A percentile compares a stretch with the other conserved stretches of the same genome.
phyloP scores from a whole-genome alignment of 2,113 vertebrate genomes.

The Pristiophorus japonicus region DNA sequence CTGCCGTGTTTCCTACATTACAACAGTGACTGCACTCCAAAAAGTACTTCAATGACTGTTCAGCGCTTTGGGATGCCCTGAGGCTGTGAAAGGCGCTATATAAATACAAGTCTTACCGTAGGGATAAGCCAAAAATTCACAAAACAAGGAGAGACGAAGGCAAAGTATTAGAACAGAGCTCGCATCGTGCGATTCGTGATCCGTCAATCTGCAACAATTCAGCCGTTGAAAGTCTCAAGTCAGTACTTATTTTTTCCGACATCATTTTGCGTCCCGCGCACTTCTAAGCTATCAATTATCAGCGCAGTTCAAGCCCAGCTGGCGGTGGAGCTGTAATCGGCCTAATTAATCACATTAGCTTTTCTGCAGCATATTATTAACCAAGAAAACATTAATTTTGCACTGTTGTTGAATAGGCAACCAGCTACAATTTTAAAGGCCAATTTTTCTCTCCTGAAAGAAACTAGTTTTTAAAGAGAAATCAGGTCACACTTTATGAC shows the following conservation, averaged over 20 bases:
- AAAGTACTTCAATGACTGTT: too few species aligned
- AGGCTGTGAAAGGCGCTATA: too few species aligned
- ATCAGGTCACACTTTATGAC: neutral
- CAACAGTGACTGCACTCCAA: too few species aligned
- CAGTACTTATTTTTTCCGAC: neutral
- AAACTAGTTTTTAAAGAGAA: neutral
- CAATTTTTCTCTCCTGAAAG: neutral
- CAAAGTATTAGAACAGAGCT: neutral
- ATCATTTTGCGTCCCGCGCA: neutral
- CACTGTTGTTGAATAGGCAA: neutral
- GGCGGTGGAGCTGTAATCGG: neutral
- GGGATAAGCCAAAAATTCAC: neutral
- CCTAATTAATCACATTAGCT: constrained; percentile 31
- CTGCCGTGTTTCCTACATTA: too few species aligned
- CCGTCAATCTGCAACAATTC: neutral
- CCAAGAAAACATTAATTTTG: constrained; percentile 14
- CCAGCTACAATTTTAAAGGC: neutral
- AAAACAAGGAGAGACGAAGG: neutral
- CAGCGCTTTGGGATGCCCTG: too few species aligned
- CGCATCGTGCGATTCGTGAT: neutral
- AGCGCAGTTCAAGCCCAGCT: neutral
- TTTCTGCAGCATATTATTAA: constrained; percentile 11
- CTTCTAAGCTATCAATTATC: neutral
- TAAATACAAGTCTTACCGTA: too few species aligned
- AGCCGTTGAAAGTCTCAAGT: neutral